A percentile compares a stretch with the other conserved stretches of the same genome.
Evolutionary conservation across 2,113 vertebrate genomes (phyloP).

Genomic region (Mormyrus iriodes): DNA sequence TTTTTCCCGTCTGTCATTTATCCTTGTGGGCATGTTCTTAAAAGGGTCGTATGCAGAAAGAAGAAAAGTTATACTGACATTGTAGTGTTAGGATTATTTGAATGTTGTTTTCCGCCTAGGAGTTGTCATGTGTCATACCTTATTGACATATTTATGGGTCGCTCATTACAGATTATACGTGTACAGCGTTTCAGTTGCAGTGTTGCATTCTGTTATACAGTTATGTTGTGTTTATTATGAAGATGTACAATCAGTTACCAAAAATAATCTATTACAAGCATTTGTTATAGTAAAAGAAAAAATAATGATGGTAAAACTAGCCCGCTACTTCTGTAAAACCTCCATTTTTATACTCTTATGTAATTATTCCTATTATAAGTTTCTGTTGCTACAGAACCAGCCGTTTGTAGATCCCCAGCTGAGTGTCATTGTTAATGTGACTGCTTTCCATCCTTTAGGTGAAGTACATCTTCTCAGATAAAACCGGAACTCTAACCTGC

Average conservation of each 20-base stretch:
- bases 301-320: background rate
- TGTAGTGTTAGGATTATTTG: background rate
- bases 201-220: background rate
- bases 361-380: background rate
- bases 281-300: background rate
- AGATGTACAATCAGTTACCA: background rate
- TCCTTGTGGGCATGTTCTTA: background rate
- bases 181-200: background rate
- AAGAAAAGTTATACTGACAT: background rate
- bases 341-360: background rate
- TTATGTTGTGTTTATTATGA: background rate
- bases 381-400: background rate
- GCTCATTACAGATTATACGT: background rate
- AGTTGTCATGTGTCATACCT: background rate
- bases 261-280: background rate
- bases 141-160: background rate
- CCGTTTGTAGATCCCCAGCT: background rate
- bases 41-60: background rate
- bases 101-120: background rate
- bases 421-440: background rate
- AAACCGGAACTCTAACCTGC: constrained; percentile 97
- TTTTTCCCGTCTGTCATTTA: background rate
- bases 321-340: background rate
- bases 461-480: constrained; percentile 99
- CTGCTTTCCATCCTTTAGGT: constrained; percentile 62